Base-by-base conservation (phyloP, 2,888 invertebrate species). In the Drosophila limbata region DNA sequence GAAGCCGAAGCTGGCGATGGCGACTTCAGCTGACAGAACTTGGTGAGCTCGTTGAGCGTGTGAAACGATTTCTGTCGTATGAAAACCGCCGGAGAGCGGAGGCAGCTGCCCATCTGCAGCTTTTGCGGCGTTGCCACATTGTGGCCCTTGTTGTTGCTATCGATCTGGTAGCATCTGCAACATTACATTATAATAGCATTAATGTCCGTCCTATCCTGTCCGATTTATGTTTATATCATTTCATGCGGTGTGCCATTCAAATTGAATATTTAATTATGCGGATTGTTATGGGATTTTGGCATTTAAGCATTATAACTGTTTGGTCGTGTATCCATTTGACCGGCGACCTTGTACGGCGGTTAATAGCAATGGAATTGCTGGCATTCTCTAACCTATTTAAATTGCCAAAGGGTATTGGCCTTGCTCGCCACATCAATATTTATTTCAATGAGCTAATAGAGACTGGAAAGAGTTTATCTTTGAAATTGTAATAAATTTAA, bases 1-100 rank as follows among this genome's bases (percentile, higher is more conserved):
- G 61, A 15, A 31, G 64, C 33, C 13, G 33, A 0, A n/a, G 69
- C 31, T n/a, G 68, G 21, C 11, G 70, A 33, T 6, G 81, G 17
- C 31, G 64, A 45, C 57, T 79, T 89, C 53, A 86, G 70, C 63
- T 90, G 91, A 71, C 91, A 91, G 75, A 91, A 86, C 69, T 85
- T 90, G 76, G 81, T 82, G 69, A 91, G 84, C 80, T 92, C 92
- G 70, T 90, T 89, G 64, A 92, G 84, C 61, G 92, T 92, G 81
- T 92, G 90, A 89, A 92, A 92, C 61, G 92, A 92, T 85, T 92
- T 92, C 81, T 92, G 92, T 61, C 92, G 91, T 73, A 92, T 87
- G 69, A 92, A 81, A 61, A 90, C 87, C 78, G 88, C 91, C 66
- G 92, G 92, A 21, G 92, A 90, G 45, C 92, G 91, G 61, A 92